Evolutionary conservation across 2,113 vertebrate genomes (phyloP).

Genomic region (Ivindomyrus marchei): DNA sequence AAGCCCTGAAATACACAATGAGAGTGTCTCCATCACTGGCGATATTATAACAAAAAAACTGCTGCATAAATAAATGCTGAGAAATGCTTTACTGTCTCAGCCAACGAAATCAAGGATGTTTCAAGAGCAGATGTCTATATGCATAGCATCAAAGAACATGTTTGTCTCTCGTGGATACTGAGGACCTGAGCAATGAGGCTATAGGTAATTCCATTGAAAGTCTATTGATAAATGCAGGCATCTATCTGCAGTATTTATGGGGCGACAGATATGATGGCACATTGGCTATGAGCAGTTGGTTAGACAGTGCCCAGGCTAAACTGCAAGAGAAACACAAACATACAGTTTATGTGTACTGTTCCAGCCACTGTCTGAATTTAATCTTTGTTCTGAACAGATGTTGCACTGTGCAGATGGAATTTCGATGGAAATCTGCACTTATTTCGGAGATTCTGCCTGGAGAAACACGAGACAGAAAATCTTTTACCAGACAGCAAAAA

Average conservation of each 20-base stretch:
- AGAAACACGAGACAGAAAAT: too few species aligned
- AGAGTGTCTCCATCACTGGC: not conserved
- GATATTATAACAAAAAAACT: not conserved
- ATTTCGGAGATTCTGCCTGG: too few species aligned
- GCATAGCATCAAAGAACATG: not conserved
- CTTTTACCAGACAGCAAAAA: too few species aligned
- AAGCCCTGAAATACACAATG: not conserved
- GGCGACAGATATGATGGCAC: not conserved
- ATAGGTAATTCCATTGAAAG: not conserved
- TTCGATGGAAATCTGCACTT: too few species aligned
- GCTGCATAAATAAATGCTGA: not conserved
- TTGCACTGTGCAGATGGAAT: not conserved
- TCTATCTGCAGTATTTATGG: not conserved
- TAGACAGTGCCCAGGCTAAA: not conserved
- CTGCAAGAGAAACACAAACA: not conserved
- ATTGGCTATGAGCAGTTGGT: not conserved
- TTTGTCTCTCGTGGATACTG: not conserved
- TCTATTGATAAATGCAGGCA: not conserved
- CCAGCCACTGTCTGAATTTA: not conserved
- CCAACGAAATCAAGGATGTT: not conserved
- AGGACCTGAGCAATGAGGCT: not conserved
- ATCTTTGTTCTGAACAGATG: not conserved
- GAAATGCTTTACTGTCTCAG: not conserved
- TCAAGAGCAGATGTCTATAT: not conserved
- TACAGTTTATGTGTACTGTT: not conserved